Evolutionary conservation across 2,113 vertebrate genomes (phyloP).

Genomic region (Climacteris rufus): DNA sequence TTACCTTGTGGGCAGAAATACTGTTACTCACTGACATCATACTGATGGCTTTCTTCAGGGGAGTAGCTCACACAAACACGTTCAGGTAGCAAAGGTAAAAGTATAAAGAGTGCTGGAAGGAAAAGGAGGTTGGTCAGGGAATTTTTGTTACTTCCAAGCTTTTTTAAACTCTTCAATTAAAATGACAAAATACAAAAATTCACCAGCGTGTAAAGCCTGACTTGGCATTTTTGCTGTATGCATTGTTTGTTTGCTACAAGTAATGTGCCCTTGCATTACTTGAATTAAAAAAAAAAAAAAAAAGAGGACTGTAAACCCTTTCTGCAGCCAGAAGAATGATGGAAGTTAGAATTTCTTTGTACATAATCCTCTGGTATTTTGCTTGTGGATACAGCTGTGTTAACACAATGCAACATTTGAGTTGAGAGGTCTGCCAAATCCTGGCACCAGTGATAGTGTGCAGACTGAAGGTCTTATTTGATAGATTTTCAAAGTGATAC

Average conservation of each 20-base stretch:
- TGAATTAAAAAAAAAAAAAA: background rate
- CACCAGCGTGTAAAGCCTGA: background rate
- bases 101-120: background rate
- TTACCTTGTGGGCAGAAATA: background rate
- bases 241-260: background rate
- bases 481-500: conserved; percentile 66
- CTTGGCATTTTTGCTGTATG: background rate
- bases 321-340: conserved; percentile 39
- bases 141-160: background rate
- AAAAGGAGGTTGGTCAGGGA: background rate
- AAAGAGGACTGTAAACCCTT: background rate
- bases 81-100: background rate
- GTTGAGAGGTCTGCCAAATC: conserved; percentile 56
- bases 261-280: background rate
- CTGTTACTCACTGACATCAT: background rate
- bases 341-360: conserved; percentile 63
- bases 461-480: conserved; percentile 59
- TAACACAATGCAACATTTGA: conserved; percentile 78
- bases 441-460: conserved; percentile 69
- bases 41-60: background rate
- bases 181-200: background rate
- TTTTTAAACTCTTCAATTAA: background rate
- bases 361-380: conserved; percentile 58
- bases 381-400: conserved; percentile 75
- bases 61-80: background rate